Conservation (phyloP, 1,140 invertebrate genomes). For the Ditylenchus dipsaci region DNA sequence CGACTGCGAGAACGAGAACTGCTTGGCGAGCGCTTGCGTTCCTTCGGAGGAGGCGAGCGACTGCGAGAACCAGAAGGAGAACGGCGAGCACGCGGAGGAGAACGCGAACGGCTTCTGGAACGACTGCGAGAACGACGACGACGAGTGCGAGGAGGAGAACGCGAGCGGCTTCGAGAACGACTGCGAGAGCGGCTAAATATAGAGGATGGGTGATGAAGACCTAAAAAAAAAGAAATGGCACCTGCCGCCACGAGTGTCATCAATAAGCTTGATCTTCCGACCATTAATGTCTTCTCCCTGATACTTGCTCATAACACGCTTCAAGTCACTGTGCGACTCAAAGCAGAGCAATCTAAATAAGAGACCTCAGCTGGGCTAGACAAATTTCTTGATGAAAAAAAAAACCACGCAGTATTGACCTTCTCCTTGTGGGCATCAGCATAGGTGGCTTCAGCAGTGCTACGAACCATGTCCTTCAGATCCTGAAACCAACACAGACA, state of each 20-base stretch:
- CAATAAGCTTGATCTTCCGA: constrained; percentile 78
- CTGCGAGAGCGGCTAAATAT: constrained; percentile 1
- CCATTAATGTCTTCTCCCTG: constrained; percentile 93
- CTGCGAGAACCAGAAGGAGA: neutral
- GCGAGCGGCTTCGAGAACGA: constrained; percentile 29
- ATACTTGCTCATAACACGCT: constrained; percentile 87
- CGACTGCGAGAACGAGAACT: neutral
- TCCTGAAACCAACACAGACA: constrained; percentile 73
- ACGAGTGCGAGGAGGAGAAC: constrained; percentile 27
- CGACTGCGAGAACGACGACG: neutral
- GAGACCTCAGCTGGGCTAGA: neutral
- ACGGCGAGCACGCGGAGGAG: neutral
- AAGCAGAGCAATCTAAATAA: constrained; percentile 80
- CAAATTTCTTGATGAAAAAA: neutral
- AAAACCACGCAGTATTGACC: constrained; percentile 85
- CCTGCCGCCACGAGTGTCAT: constrained; percentile 60
- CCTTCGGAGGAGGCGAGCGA: neutral
- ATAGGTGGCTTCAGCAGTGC: constrained; percentile 93
- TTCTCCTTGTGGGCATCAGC: constrained; percentile 95
- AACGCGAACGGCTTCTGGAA: neutral
- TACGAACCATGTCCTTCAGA: constrained; percentile 97
- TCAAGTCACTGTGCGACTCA: constrained; percentile 83
- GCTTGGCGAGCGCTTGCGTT: neutral
- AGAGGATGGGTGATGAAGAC: too few relatives aligned
- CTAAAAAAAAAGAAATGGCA: neutral